Conservation (phyloP, 1,140 invertebrate genomes). For the Littorina saxatilis region DNA sequence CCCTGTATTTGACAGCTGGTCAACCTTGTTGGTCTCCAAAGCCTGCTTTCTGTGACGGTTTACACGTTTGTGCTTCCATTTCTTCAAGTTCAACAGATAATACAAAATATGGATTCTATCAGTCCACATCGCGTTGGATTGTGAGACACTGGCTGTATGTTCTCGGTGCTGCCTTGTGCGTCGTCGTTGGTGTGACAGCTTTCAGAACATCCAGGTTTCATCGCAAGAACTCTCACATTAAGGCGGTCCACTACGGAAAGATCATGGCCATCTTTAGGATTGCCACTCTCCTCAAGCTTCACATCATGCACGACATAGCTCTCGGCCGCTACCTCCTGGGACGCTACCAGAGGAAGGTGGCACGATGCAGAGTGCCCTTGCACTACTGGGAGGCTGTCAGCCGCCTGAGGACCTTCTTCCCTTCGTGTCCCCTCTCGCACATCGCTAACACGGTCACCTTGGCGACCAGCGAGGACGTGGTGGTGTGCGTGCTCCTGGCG, state of each 20-base stretch:
- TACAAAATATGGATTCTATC: not conserved
- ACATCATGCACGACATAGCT: not conserved
- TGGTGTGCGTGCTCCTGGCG: slow-evolving; percentile 43
- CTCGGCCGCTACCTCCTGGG: not conserved
- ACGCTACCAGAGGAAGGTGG: not conserved
- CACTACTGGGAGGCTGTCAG: slow-evolving; percentile 34
- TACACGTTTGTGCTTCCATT: not conserved
- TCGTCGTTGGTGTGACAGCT: slow-evolving; percentile 21
- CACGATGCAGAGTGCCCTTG: not conserved
- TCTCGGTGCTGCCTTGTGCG: slow-evolving; percentile 32
- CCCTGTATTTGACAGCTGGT: slow-evolving; percentile 38
- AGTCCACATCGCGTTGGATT: slow-evolving; percentile 52
- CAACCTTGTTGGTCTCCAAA: slow-evolving; percentile 42
- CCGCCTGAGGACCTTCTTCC: slow-evolving; percentile 53
- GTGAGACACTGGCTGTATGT: slow-evolving; percentile 60
- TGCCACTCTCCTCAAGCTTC: slow-evolving; percentile 9
- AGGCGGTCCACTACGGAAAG: slow-evolving; percentile 45
- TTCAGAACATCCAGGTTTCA: slow-evolving; percentile 17
- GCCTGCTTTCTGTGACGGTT: slow-evolving; percentile 50
- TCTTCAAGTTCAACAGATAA: too few relatives aligned
- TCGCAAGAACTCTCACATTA: slow-evolving; percentile 29
- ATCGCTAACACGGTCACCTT: slow-evolving; percentile 32
- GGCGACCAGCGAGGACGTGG: slow-evolving; percentile 48
- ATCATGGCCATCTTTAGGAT: slow-evolving; percentile 36
- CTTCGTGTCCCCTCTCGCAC: slow-evolving; percentile 34